Base-by-base conservation (phyloP, 2,797 vertebrate genomes). In the Buceros bicornis region DNA sequence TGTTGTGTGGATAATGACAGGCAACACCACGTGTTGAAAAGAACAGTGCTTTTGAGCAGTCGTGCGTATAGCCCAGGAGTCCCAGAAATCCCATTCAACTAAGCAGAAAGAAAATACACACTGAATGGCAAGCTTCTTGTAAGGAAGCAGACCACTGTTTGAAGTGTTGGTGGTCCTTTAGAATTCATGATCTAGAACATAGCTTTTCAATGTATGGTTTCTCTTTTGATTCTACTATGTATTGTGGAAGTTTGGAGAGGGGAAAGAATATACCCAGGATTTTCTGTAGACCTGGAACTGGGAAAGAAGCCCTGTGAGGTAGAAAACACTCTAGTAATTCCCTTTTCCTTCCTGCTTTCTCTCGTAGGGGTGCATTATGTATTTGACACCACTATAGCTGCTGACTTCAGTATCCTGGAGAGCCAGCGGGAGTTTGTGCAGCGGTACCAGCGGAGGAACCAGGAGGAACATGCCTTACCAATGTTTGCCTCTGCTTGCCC, bases 401-500 rank as follows among this genome's bases (percentile, higher is more conserved):
- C 99, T 17, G 99, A 99, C 72, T 99, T 99, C 98, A 99, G 99
- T 93, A 98, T 99, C 97, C 97, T 99, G 78, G 99, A 99, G 98
- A 99, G 99, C 89, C 99, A 99, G 97, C 99, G 98, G 87, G 99
- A 99, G 61, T 99, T 99, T 82, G 98, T 99, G 91, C 99, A 99
- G 92, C 98, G 99, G 5, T 99, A 99, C 93, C 98, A 97, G 4
- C 98, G 97, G 95, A 99, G 98, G 97, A 98, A 98, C 87, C 99
- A 99, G 43, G 99, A 99, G 73, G 97, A 98, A 65, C 98, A 98
- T 16, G 98, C 98, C 24, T 95, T 99, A 95, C 99, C 99, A 33
- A 99, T 99, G 99, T 99, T 99, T 97, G 99, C 99, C 82, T 99
- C 99, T 25, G 99, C 99, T 61, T 99, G 99, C 93, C 99, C 99